Base-by-base conservation (phyloP, 2,113 vertebrate species). In the Pipa parva region DNA sequence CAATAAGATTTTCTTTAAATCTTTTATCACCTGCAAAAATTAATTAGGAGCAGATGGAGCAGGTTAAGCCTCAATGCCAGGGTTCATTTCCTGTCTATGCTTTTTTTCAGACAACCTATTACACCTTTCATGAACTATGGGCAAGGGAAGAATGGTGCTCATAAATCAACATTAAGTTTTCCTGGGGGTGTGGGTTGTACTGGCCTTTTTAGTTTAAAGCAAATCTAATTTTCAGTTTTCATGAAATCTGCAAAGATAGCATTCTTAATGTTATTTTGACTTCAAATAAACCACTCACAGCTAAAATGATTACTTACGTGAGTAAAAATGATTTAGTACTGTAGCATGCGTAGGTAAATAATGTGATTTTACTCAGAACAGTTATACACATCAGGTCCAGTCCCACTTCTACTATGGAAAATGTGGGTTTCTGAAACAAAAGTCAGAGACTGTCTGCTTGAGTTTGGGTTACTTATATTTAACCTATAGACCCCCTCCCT, bases 51-150 rank as follows among this genome's bases (percentile, higher is more conserved):
- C 95, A 98, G 94, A 97, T 97, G 95, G 85, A 85, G 88, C 87
- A 89, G 90, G 92, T 93, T 93, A 90, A 79, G 84, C 85, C 85
- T 82, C 87, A 92, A 97, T 97, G 94, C 89, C 93, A 92, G 84
- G 85, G 90, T 95, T 97, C 93, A 95, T 97, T 97, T 97, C 95
- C 94, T 97, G 92, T 91, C 92, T 92, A 89, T 91, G 90, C 92
- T 94, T 88, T 93, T 88, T 92, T n/a, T n/a, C 88, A 91, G 90
- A 94, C 92, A 92, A 92, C 89, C 92, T 92, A 93, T 91, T 95
- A 93, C 92, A 93, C 92, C 92, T 96, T 90, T 91, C 80, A 76
- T 89, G 88, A 95, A 90, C 91, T 89, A 88, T 85, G 83, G 83
- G 85, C 84, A 87, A 88, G 87, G 86, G 74, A 80, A 83, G 82